Percentiles rank a stretch among this genome's conserved stretches.
phyloP scores from a whole-genome alignment of 1,140 invertebrate species.

The Micrasema minimum region DNA sequence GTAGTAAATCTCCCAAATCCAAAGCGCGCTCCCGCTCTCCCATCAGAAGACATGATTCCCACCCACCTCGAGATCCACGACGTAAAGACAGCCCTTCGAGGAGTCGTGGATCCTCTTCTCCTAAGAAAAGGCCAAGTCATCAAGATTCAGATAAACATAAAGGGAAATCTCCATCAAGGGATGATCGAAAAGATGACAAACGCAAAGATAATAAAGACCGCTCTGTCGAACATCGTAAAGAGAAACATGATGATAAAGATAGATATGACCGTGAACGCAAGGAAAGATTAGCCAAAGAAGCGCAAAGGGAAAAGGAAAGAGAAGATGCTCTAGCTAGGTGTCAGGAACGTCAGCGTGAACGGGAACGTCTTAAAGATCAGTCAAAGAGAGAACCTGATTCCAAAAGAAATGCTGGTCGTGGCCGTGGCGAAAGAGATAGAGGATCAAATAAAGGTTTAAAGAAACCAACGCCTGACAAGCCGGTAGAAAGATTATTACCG shows the following conservation, averaged over 20 bases:
- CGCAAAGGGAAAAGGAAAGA: conserved; percentile 68
- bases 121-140: conserved; percentile 60
- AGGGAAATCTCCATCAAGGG: conserved; percentile 59
- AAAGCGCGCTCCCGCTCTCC: conserved; percentile 62
- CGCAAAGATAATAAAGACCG: conserved; percentile 62
- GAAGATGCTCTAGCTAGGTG: conserved; percentile 69
- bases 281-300: conserved; percentile 63
- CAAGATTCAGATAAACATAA: conserved; percentile 62
- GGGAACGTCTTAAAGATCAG: conserved; percentile 68
- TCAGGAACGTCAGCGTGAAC: conserved; percentile 70
- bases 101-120: conserved; percentile 64
- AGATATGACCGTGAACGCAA: conserved; percentile 66
- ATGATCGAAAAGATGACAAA: conserved; percentile 58
- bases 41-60: conserved; percentile 58
- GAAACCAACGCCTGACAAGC: conserved; percentile 66
- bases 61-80: conserved; percentile 62
- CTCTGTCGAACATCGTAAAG: conserved; percentile 64
- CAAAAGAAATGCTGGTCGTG: conserved; percentile 55
- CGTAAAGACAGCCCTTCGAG: conserved; percentile 65
- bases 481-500: conserved; percentile 64
- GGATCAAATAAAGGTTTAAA: conserved; percentile 62
- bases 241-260: conserved; percentile 66
- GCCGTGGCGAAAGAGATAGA: conserved; percentile 56
- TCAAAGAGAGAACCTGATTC: conserved; percentile 62
- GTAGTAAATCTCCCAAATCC: conserved; percentile 60